Conservation (phyloP, 2,797 vertebrate genomes). For the Hephaestus fuliginosus region DNA sequence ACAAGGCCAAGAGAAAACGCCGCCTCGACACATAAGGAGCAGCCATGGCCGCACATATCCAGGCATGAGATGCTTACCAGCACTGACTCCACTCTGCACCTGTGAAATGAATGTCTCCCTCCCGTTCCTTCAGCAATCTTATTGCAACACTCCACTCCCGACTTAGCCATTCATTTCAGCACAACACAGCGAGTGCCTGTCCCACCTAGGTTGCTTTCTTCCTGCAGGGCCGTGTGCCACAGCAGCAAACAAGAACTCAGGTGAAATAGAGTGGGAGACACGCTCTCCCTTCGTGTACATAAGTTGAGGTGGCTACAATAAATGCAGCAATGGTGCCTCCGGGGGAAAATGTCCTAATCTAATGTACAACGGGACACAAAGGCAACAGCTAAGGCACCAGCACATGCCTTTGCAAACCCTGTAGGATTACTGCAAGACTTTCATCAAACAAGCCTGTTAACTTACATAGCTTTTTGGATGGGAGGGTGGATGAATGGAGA, state of each 20-base stretch:
- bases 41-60: slow-evolving; percentile 23
- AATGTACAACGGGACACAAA: slow-evolving; percentile 51
- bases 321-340: slow-evolving; percentile 56
- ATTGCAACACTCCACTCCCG: slow-evolving; percentile 69
- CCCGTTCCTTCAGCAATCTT: slow-evolving; percentile 66
- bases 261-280: slow-evolving; percentile 76
- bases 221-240: slow-evolving; percentile 55
- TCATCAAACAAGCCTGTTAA: slow-evolving; percentile 58
- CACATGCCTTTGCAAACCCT: slow-evolving; percentile 51
- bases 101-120: slow-evolving; percentile 81
- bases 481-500: slow-evolving; percentile 60
- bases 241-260: slow-evolving; percentile 75
- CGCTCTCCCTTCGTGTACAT: slow-evolving; percentile 66
- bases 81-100: slow-evolving; percentile 71
- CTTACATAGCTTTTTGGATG: slow-evolving; percentile 62
- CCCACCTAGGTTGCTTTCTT: slow-evolving; percentile 65
- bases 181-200: slow-evolving; percentile 72
- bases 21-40: slow-evolving; percentile 77
- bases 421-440: slow-evolving; percentile 62
- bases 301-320: slow-evolving; percentile 63
- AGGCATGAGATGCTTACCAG: slow-evolving; percentile 56
- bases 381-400: slow-evolving; percentile 36
- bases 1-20: slow-evolving; percentile 85
- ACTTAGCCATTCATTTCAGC: slow-evolving; percentile 77
- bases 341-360: slow-evolving; percentile 57